Evolutionary conservation across 2,888 invertebrate species (phyloP).

Genomic region (Chironomus riparius): DNA sequence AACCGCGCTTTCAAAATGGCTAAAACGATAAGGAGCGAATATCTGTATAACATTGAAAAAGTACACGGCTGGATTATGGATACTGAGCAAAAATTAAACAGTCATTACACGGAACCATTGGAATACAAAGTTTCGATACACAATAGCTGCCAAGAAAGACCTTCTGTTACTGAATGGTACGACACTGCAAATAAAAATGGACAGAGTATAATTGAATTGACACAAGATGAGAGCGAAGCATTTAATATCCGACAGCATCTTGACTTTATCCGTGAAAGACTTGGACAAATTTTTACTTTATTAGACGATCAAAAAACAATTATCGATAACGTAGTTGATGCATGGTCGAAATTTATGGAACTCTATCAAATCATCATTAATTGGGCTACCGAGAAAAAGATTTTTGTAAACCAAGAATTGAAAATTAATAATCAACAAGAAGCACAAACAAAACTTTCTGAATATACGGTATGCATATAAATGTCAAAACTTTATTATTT

Average conservation of each 20-base stretch:
- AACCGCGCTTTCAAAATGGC: slow-evolving; percentile 81
- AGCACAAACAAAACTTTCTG: slow-evolving; percentile 74
- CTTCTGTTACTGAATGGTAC: slow-evolving; percentile 61
- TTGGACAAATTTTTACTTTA: slow-evolving; percentile 66
- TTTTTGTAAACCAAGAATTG: slow-evolving; percentile 69
- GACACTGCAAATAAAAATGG: slow-evolving; percentile 72
- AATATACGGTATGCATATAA: slow-evolving; percentile 61
- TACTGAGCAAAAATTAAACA: slow-evolving; percentile 74
- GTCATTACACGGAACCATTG: slow-evolving; percentile 67
- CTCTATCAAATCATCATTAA: slow-evolving; percentile 70
- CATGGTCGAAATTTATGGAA: slow-evolving; percentile 77
- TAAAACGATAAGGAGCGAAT: slow-evolving; percentile 70
- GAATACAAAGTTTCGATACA: slow-evolving; percentile 67
- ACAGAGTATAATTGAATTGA: slow-evolving; percentile 67
- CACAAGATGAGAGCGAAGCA: slow-evolving; percentile 67
- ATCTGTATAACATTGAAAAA: slow-evolving; percentile 66
- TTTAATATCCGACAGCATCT: slow-evolving; percentile 66
- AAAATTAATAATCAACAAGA: slow-evolving; percentile 69
- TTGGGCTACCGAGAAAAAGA: slow-evolving; percentile 76
- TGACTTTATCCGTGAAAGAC: slow-evolving; percentile 64
- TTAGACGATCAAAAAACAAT: slow-evolving; percentile 75
- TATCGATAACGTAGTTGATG: slow-evolving; percentile 78
- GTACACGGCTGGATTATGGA: slow-evolving; percentile 75
- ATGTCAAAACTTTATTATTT: no score
- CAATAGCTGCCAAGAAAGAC: slow-evolving; percentile 66